These are phyloP conservation scores for Xiphorhynchus elegans DNA, from an alignment of 2,113 vertebrate species.

Conservation along the genomic window DNA sequence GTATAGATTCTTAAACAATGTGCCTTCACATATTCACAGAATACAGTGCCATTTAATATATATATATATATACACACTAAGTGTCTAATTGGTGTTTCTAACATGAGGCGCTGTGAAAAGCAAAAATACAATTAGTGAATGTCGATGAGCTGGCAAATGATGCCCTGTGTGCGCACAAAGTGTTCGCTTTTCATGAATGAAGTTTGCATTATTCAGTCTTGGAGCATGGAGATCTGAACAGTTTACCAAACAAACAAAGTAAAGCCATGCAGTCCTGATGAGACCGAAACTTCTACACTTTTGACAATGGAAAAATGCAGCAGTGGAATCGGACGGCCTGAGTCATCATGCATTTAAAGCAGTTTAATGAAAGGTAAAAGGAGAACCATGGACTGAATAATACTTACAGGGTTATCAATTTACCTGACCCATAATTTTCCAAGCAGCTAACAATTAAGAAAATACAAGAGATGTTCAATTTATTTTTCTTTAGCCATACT, in stretches of 20 bases:
- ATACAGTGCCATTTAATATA: neutral
- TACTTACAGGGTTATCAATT: constrained; percentile 81
- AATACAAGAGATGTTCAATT: constrained; percentile 82
- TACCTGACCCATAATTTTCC: constrained; percentile 82
- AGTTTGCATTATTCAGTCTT: constrained; percentile 26
- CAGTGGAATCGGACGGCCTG: constrained; percentile 16
- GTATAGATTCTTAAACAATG: neutral
- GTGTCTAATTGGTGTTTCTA: constrained; percentile 27
- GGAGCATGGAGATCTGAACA: constrained; percentile 44
- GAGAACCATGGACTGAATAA: constrained; percentile 63
- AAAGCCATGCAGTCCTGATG: constrained; percentile 74
- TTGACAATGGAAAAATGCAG: constrained; percentile 64
- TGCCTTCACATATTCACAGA: neutral
- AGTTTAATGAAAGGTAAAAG: constrained; percentile 62
- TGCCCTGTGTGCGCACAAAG: constrained; percentile 18
- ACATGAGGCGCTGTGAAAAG: constrained; percentile 24
- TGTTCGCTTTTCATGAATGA: constrained; percentile 46
- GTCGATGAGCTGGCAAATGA: constrained; percentile 52
- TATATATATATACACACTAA: neutral
- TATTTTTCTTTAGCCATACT: constrained; percentile 41
- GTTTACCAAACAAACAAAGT: constrained; percentile 44
- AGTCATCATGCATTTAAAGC: constrained; percentile 74
- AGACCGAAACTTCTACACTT: neutral
- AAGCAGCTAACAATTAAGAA: constrained; percentile 85
- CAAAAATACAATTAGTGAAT: constrained; percentile 45